phyloP scores from a whole-genome alignment of 2,797 vertebrate genomes.

The Rhabdomys pumilio region DNA sequence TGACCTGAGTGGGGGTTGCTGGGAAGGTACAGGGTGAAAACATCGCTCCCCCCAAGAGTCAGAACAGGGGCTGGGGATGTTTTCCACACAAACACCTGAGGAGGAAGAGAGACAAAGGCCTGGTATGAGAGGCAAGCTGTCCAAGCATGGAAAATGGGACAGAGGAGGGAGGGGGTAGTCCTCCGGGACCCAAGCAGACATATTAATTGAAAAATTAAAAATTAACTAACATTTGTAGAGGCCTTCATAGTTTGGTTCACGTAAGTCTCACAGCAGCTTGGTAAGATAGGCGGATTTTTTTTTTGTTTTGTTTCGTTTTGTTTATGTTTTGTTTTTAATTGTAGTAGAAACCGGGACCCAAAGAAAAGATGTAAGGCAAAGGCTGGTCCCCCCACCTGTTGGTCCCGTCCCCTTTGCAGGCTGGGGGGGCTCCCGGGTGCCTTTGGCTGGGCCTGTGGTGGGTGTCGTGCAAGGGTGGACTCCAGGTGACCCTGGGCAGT shows the following conservation, averaged over 20 bases:
- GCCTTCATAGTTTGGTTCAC: constrained; percentile 76
- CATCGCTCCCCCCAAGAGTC: constrained; percentile 45
- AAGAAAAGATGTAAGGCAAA: background rate
- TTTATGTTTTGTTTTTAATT: constrained; percentile 5
- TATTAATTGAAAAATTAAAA: constrained; percentile 87
- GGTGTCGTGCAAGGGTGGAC: background rate
- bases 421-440: background rate
- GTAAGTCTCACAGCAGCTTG: constrained; percentile 8
- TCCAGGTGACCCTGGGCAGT: background rate
- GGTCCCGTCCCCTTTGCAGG: background rate
- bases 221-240: constrained; percentile 85
- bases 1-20: background rate
- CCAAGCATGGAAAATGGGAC: constrained; percentile 85
- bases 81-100: constrained; percentile 79
- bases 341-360: constrained; percentile 59
- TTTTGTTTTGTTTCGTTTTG: constrained; percentile 10
- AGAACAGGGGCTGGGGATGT: constrained; percentile 46
- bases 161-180: constrained; percentile 76
- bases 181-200: constrained; percentile 78
- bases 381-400: constrained; percentile 72
- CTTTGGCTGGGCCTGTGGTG: background rate
- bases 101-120: constrained; percentile 83
- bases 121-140: constrained; percentile 76
- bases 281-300: background rate
- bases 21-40: constrained; percentile 13